phyloP scores from a whole-genome alignment of 2,888 invertebrate species.

The Portevinia maculata region DNA sequence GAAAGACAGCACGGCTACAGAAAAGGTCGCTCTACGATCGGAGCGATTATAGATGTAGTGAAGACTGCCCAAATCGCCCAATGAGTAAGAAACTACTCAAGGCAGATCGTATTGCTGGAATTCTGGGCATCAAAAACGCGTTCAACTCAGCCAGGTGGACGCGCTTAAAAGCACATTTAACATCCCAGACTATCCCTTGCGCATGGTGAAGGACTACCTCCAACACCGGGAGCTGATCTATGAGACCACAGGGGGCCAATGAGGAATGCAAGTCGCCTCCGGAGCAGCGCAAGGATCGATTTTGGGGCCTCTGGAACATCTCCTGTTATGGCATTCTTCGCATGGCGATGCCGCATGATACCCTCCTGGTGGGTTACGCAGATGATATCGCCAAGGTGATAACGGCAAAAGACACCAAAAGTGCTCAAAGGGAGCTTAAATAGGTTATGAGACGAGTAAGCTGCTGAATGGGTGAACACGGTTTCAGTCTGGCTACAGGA shows the following conservation, averaged over 20 bases:
- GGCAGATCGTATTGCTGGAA: background rate
- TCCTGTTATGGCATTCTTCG: conserved; percentile 8
- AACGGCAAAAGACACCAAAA: background rate
- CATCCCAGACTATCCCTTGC: background rate
- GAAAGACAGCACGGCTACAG: background rate
- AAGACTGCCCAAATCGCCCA: conserved; percentile 3
- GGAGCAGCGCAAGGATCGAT: no score
- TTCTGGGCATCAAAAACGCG: background rate
- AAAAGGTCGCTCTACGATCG: conserved; percentile 8
- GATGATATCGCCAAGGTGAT: background rate
- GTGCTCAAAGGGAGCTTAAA: conserved; percentile 3
- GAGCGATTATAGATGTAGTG: conserved; percentile 5
- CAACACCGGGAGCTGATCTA: background rate
- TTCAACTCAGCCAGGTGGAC: background rate
- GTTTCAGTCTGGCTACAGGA: conserved; percentile 22
- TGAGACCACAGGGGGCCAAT: background rate
- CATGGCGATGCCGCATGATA: no score
- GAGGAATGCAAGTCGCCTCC: no score
- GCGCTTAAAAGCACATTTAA: background rate
- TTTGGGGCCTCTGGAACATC: conserved; percentile 6
- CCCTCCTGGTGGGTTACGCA: background rate
- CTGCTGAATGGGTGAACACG: conserved; percentile 22
- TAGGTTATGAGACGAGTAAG: no score
- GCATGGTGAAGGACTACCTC: conserved; percentile 4
- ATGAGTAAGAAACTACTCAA: background rate